phyloP scores from a whole-genome alignment of 1,140 invertebrate genomes.

The Alviniconcha marisindica region DNA sequence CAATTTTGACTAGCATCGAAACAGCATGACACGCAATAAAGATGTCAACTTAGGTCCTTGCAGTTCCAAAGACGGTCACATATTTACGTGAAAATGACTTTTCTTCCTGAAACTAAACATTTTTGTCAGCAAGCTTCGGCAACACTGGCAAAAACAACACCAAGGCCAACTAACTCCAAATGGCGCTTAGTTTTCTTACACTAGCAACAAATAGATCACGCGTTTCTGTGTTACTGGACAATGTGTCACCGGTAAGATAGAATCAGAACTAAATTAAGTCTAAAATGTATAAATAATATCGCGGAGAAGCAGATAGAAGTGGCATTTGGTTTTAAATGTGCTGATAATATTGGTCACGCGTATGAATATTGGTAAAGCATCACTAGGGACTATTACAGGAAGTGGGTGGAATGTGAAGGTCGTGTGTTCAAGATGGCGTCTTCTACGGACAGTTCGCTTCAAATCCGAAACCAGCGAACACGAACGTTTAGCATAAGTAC shows the following conservation, averaged over 20 bases:
- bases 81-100: background rate
- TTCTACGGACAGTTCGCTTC: slow-evolving; percentile 37
- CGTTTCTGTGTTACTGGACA: background rate
- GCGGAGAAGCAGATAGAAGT: too few species aligned
- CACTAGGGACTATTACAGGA: slow-evolving; percentile 35
- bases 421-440: slow-evolving; percentile 49
- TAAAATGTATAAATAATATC: background rate
- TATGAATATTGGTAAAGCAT: slow-evolving; percentile 21
- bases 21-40: too few species aligned
- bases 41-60: background rate
- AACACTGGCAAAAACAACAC: background rate
- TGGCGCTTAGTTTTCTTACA: background rate
- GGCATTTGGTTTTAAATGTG: background rate
- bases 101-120: background rate
- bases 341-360: background rate
- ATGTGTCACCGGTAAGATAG: too few species aligned
- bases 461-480: slow-evolving; percentile 31
- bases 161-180: slow-evolving; percentile 27
- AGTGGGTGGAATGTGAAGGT: slow-evolving; percentile 27
- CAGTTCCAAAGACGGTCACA: background rate
- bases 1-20: too few species aligned
- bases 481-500: slow-evolving; percentile 29
- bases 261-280: background rate
- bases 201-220: slow-evolving; percentile 58
- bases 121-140: background rate